These are phyloP conservation scores for Daboia siamensis DNA, from an alignment of 2,113 vertebrate genomes.

Conservation along the genomic window DNA sequence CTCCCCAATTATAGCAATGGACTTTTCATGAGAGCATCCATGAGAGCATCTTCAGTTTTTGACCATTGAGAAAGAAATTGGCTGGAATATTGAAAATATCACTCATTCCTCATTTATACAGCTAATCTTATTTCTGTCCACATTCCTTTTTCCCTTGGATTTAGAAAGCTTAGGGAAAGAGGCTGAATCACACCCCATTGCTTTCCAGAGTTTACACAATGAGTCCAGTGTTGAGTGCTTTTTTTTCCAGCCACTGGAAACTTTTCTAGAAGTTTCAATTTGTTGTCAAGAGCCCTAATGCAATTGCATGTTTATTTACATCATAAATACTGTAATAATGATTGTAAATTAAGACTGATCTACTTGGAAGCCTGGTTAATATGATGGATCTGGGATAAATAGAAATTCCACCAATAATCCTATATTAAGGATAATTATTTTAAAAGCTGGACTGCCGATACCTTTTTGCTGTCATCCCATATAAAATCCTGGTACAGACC, in stretches of 20 bases:
- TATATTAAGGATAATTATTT: constrained; percentile 17
- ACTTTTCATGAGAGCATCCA: background rate
- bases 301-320: background rate
- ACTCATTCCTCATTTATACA: background rate
- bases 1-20: background rate
- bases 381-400: constrained; percentile 8
- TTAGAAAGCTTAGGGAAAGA: background rate
- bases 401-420: constrained; percentile 3
- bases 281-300: constrained; percentile 6
- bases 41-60: background rate
- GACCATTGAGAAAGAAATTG: background rate
- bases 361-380: constrained; percentile 11
- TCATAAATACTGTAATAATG: background rate
- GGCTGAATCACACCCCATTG: background rate
- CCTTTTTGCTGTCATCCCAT: background rate
- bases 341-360: constrained; percentile 9
- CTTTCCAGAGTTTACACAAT: background rate
- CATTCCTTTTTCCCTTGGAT: background rate
- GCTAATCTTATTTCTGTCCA: background rate
- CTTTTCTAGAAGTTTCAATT: constrained; percentile 12
- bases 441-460: background rate
- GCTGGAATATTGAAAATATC: background rate
- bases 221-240: background rate
- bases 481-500: background rate
- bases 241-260: constrained; percentile 2